Percentiles rank a stretch among this genome's conserved stretches.
Evolutionary conservation across 2,113 vertebrate genomes (phyloP).

Genomic region (Telmatochromis brachygnathus): DNA sequence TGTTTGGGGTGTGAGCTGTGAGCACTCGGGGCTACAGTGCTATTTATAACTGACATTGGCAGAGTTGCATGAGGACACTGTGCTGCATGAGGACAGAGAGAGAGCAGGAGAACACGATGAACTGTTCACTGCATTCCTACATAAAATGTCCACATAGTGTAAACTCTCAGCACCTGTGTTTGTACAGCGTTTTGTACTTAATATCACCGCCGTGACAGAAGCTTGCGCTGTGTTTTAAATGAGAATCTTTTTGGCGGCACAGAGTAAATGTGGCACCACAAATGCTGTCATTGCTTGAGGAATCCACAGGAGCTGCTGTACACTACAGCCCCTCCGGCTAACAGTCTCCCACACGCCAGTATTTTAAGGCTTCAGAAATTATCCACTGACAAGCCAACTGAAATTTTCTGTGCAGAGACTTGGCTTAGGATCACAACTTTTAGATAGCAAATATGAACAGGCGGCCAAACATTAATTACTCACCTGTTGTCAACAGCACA

Average conservation of each 20-base stretch:
- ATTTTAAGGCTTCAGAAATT: neutral
- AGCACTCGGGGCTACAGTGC: slow-evolving; percentile 13
- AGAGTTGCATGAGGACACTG: slow-evolving; percentile 53
- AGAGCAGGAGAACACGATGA: neutral
- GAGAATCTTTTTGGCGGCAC: neutral
- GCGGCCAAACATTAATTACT: neutral
- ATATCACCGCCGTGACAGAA: neutral
- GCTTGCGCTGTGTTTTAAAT: neutral
- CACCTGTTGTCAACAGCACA: neutral
- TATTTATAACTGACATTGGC: slow-evolving; percentile 59
- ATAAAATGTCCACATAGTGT: neutral
- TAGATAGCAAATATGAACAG: neutral
- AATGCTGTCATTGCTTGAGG: neutral
- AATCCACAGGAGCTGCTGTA: neutral
- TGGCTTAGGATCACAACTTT: neutral
- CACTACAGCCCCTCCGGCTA: neutral
- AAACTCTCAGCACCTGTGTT: neutral
- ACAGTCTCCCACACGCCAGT: neutral
- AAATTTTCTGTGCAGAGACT: neutral
- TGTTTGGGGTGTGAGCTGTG: neutral
- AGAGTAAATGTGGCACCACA: neutral
- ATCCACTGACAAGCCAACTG: neutral
- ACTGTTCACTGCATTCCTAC: neutral
- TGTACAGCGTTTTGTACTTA: neutral
- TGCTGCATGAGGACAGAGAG: slow-evolving; percentile 47